A percentile compares a stretch with the other conserved stretches of the same genome.
Evolutionary conservation across 2,113 vertebrate species (phyloP).

Genomic region (Struthidea cinerea): DNA sequence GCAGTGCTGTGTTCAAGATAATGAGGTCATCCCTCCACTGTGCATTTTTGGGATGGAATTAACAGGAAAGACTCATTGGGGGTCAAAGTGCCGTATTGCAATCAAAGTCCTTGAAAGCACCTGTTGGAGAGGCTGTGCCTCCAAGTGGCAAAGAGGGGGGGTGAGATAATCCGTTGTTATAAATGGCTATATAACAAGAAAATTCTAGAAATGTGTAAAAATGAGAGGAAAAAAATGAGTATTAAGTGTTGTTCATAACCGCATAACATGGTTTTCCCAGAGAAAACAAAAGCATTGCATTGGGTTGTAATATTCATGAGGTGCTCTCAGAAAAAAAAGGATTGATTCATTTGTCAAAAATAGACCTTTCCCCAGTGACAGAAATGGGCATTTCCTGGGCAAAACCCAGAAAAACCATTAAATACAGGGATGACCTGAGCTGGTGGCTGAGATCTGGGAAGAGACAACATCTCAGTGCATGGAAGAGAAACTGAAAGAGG

Average conservation of each 20-base stretch:
- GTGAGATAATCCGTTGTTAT: neutral
- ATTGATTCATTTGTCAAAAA: neutral
- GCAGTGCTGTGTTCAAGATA: neutral
- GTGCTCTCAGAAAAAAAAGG: neutral
- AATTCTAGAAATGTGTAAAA: neutral
- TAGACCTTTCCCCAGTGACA: neutral
- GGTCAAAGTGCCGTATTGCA: neutral
- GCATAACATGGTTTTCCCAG: neutral
- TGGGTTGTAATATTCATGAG: neutral
- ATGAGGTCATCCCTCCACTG: neutral
- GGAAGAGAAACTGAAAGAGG: neutral
- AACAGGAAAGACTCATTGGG: neutral
- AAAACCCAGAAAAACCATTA: neutral
- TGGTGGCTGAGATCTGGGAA: neutral
- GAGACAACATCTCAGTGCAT: neutral
- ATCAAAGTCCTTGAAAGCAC: constrained; percentile 2
- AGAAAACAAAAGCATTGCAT: neutral
- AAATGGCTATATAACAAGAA: neutral
- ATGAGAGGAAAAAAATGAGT: neutral
- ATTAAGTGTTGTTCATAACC: neutral
- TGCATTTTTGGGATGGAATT: constrained; percentile 20
- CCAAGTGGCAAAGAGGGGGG: neutral
- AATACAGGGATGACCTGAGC: neutral
- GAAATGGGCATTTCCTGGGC: neutral
- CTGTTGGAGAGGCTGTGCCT: neutral